Evolutionary conservation across 2,113 vertebrate genomes (phyloP).

Genomic region (Eudyptes chrysolophus): DNA sequence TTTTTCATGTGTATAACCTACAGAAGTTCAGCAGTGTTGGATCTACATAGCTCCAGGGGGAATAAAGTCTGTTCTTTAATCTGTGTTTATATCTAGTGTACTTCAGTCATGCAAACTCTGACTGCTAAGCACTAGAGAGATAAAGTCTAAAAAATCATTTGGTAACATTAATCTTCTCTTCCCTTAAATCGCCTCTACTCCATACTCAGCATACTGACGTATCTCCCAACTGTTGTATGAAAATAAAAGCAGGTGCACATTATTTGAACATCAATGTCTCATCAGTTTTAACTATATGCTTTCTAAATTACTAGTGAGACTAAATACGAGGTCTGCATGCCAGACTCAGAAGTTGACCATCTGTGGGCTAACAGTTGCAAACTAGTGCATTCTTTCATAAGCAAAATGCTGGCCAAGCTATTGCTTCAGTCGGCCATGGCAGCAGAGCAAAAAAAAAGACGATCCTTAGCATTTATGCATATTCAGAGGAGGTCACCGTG

Average conservation of each 20-base stretch:
- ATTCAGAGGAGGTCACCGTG: constrained; percentile 1
- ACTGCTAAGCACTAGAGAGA: not conserved
- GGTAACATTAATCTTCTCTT: not conserved
- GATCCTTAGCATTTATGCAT: not conserved
- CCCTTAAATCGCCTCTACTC: not conserved
- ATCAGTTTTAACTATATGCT: not conserved
- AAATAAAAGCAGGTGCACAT: not conserved
- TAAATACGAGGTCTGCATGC: not conserved
- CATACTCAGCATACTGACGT: not conserved
- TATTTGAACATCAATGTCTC: constrained; percentile 1
- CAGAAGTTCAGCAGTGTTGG: not conserved
- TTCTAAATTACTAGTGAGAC: not conserved
- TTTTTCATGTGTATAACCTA: not conserved
- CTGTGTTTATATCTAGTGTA: not conserved
- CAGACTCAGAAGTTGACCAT: not conserved
- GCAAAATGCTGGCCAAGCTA: not conserved
- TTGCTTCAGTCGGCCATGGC: not conserved
- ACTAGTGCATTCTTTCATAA: not conserved
- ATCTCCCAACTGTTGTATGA: not conserved
- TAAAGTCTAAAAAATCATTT: not conserved
- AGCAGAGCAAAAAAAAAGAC: not conserved
- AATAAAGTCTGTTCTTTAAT: not conserved
- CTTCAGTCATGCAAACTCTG: not conserved
- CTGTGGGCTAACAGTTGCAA: constrained; percentile 8
- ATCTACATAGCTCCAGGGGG: not conserved